These are phyloP conservation scores for Gerris buenoi DNA, from an alignment of 1,140 invertebrate genomes.

Conservation along the genomic window DNA sequence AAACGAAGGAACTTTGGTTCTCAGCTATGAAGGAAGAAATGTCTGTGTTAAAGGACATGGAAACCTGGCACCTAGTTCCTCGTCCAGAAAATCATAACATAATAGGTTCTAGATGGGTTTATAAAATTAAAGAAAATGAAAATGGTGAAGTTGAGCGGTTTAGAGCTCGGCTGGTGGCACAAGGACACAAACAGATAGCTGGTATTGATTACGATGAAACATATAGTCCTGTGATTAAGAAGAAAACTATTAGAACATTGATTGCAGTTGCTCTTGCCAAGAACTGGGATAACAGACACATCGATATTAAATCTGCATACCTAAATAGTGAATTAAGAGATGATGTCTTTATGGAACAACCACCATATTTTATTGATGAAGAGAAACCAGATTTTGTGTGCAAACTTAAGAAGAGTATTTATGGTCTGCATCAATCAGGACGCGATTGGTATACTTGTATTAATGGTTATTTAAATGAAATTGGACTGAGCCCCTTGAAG, in stretches of 20 bases:
- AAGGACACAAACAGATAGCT: background rate
- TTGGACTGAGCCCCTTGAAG: background rate
- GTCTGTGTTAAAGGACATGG: background rate
- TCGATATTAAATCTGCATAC: background rate
- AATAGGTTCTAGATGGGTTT: background rate
- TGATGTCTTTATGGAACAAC: background rate
- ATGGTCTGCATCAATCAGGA: background rate
- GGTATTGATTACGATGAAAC: background rate
- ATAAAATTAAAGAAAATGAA: background rate
- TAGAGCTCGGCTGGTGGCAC: background rate
- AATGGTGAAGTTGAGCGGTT: background rate
- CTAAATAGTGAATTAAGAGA: background rate
- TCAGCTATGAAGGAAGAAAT: background rate
- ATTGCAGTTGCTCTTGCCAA: background rate
- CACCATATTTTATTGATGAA: background rate
- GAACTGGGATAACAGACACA: background rate
- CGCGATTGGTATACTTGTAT: background rate
- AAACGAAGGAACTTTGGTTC: background rate
- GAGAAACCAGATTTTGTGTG: background rate
- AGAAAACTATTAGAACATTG: background rate
- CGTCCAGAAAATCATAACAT: background rate
- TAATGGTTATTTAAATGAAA: background rate
- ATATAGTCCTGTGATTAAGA: background rate
- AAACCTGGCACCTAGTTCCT: background rate
- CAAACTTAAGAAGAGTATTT: constrained; percentile 2